Evolutionary conservation across 1,140 invertebrate species (phyloP), one percentile per base, ranked within the genome.

Genomic region (Aphaenogaster floridana): DNA sequence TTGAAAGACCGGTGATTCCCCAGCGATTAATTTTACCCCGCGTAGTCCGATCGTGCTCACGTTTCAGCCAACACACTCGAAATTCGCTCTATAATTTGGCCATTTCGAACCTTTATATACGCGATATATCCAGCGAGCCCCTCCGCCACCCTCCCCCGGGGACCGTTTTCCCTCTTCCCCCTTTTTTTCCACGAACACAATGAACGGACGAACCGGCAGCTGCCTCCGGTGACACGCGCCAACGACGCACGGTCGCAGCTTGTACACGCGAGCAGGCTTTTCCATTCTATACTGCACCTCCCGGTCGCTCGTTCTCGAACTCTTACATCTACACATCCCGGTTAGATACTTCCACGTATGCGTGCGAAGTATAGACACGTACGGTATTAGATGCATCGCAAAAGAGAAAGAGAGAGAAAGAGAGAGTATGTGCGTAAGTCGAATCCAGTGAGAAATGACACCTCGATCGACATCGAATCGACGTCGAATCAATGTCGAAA

Each of bases 51-150:
- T 13, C 42, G 28, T 13, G 28, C 13, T 36, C 61, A 61, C 17
- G 54, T 34, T 63, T 36, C 45, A 50, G 52, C 72, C 77, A 71
- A 61, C 87, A 74, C 81, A 89, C 79, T 87, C 78, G 79, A 84
- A 57, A 69, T 79, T 88, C 88, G 87, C 81, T 91, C 90, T 92
- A 92, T 91, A 92, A 92, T 92, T 92, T 92, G 84, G 50, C 91
- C 86, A 92, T 92, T 91, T 91, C 89, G 88, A 59, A 57, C 84
- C 85, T 90, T 91, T 91, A 92, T 91, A 92, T 91, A 78, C 83
- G 86, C 83, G 88, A 84, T 87, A 84, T 87, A 89, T 78, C 88
- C 71, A 88, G 59, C 86, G 48, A 52, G n/a, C 72, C 72, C 36
- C 50, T 17, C 66, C 21, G 52, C 57, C 11, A 76, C 74, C 61